Evolutionary conservation across 2,113 vertebrate genomes (phyloP), one percentile per base, ranked within the genome.

Genomic region (Hippocampus barbouri): DNA sequence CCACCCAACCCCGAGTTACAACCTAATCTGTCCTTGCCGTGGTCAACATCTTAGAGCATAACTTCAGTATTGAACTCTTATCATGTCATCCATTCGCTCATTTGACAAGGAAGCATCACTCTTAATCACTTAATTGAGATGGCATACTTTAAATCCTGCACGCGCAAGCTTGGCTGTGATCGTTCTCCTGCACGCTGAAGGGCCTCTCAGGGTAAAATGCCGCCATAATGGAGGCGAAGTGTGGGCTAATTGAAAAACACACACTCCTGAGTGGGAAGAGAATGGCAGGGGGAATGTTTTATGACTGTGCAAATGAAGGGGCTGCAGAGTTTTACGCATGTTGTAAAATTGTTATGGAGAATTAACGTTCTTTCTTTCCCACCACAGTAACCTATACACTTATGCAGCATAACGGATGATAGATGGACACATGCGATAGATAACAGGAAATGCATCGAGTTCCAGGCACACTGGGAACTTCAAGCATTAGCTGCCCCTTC

Each of bases 341-440:
- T 85, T 67, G 83, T 92, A 90, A 92, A 93, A 90, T 75, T 63
- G 83, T 89, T 89, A 90, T 84, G 81, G 87, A 87, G 85, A 89
- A 90, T 90, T 90, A 90, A 83, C 78, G 75, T 85, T 86, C 75
- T 41, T 66, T 75, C 64, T 76, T 73, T 78, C 53, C 79, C 77
- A 74, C 53, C 43, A 12, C 72, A 75, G 79, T 76, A 82, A 86
- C 82, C 71, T 81, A 70, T 84, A 78, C 83, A 83, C 86, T 90
- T 90, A 92, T 88, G 88, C 69, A 85, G 76, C 25, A 43, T 68
- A 65, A 78, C 72, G 62, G 40, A 66, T 45, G 68, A 75, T 61
- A 68, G 71, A 79, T 75, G 68, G 67, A 71, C 76, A 65, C 71
- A 75, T 70, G 27, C 53, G 76, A 71, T 71, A 77, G 76, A 71